phyloP scores from a whole-genome alignment of 2,113 vertebrate genomes.

The Egretta garzetta region DNA sequence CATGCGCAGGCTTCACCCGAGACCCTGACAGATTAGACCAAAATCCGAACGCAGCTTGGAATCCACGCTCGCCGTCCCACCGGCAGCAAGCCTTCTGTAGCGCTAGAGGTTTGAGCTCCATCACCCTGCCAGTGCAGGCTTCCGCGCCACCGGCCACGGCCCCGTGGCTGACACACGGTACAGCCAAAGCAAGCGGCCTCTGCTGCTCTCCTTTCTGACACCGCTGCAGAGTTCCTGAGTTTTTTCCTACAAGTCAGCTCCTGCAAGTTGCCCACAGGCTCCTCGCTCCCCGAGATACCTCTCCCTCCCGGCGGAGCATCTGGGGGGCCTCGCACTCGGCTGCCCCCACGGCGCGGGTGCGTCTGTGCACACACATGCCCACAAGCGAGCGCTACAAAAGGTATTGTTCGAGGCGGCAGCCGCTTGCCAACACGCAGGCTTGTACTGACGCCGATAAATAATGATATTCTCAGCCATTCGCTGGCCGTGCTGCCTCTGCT shows the following conservation, averaged over 20 bases:
- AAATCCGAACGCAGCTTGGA: neutral
- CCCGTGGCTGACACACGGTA: fast-evolving
- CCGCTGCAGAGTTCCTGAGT: neutral
- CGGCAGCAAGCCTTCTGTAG: neutral
- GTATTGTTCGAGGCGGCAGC: neutral
- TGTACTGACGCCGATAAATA: neutral
- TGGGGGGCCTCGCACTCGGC: neutral
- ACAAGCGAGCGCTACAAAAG: neutral
- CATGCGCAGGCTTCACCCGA: fast-evolving
- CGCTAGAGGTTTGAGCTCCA: too few species aligned
- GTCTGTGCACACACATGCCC: neutral
- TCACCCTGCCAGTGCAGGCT: too few species aligned
- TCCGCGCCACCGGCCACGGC: fast-evolving
- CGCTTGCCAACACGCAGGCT: neutral
- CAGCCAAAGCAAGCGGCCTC: neutral
- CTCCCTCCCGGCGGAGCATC: neutral
- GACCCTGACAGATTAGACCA: neutral
- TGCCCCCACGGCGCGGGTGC: neutral
- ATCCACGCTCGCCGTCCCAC: neutral
- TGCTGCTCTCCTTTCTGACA: fast-evolving
- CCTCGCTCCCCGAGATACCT: fast-evolving
- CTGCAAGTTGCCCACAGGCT: neutral
- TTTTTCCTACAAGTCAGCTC: neutral
- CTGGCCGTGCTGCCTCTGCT: constrained; percentile 32
- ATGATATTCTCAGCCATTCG: neutral